These are phyloP conservation scores for Atta texana DNA, from an alignment of 1,140 invertebrate genomes.

Conservation along the genomic window DNA sequence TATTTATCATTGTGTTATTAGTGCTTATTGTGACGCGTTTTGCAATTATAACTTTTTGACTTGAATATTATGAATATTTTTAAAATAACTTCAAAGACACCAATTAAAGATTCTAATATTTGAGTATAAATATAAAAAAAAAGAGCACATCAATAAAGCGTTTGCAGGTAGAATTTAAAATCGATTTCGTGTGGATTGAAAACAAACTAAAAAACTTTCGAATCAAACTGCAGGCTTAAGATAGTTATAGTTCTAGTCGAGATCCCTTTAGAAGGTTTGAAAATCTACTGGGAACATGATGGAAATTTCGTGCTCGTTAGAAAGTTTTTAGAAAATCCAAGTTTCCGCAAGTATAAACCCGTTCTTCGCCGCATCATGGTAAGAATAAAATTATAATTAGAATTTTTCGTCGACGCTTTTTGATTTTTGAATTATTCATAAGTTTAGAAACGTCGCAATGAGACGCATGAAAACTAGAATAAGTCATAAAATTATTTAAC, in stretches of 20 bases:
- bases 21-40: background rate
- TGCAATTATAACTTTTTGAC: background rate
- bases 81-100: background rate
- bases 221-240: slow-evolving; percentile 63
- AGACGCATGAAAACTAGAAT: background rate
- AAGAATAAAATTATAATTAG: slow-evolving; percentile 12
- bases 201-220: slow-evolving; percentile 73
- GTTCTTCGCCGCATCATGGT: background rate
- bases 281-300: background rate
- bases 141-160: slow-evolving; percentile 48
- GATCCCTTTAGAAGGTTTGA: slow-evolving; percentile 30
- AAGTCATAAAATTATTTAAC: background rate
- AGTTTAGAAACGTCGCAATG: background rate
- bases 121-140: background rate
- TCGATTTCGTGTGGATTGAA: slow-evolving; percentile 56
- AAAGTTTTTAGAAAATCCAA: slow-evolving; percentile 41
- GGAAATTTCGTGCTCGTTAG: slow-evolving; percentile 47
- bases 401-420: background rate
- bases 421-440: background rate
- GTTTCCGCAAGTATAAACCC: slow-evolving; percentile 8
- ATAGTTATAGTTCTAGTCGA: slow-evolving; percentile 12
- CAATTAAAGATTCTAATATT: background rate
- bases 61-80: background rate
- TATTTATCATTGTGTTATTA: background rate
- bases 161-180: slow-evolving; percentile 18